Base-by-base conservation (phyloP, 1,140 invertebrate genomes). In the Zaprionus vittiger region DNA sequence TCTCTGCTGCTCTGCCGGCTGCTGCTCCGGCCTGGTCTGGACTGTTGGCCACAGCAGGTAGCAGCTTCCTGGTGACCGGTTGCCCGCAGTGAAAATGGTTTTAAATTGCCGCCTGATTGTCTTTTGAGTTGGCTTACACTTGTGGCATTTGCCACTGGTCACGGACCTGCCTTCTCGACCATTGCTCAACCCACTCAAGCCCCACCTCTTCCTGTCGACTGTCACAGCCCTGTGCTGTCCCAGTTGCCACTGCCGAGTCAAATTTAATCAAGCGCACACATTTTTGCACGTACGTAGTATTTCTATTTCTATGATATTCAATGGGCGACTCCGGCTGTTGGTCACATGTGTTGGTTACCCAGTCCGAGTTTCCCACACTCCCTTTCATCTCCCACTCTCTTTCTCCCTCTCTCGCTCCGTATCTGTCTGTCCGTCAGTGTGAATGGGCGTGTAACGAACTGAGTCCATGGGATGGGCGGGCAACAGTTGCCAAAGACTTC, bases 101-200 rank as follows among this genome's bases (percentile, higher is more conserved):
- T 90, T 90, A 90, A 90, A 90, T 90, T 90, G 85, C 85, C 87
- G 85, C 81, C 81, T 90, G 84, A 90, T 89, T 89, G 84, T 89
- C 84, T 84, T 90, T 89, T 79, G 81, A 77, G 78, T 90, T 84
- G 84, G 73, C 66, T 78, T 69, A 81, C 81, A 85, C 75, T 84
- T 89, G 81, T 81, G 81, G 80, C 70, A 66, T 69, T n/a, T 60
- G 20, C 65, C 56, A 22, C 28, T 68, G 65, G 65, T 69, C 60
- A 54, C 60, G 52, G 57, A 65, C 52, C 63, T 63, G 69, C 55
- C 65, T 63, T 12, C 41, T 41, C 38, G 38, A 1, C 52, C 34
- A 38, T 22, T 38, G 47, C 17, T 49, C 11, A 41, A 41, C 22
- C 49, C n/a, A 55, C 54, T 55, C 54, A 14, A 1, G 2, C 7